A percentile compares a stretch with the other conserved stretches of the same genome.
phyloP scores from a whole-genome alignment of 2,113 vertebrate species.

The Euleptes europaea region DNA sequence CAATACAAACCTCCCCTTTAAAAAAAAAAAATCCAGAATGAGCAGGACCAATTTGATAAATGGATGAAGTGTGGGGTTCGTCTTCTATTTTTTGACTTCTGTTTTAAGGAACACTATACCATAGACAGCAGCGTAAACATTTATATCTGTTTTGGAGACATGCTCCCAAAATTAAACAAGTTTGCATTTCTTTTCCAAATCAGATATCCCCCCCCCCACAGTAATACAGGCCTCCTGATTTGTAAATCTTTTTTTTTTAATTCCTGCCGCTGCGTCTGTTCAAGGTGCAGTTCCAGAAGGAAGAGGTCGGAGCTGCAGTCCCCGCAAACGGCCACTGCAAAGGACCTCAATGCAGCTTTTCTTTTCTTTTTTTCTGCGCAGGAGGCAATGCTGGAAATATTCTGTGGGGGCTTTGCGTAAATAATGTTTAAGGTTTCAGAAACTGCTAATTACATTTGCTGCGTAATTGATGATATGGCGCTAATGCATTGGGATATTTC shows the following conservation, averaged over 20 bases:
- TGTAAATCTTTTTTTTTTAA: neutral
- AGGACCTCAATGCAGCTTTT: neutral
- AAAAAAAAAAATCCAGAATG: neutral
- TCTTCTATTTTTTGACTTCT: neutral
- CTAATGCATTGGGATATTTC: constrained; percentile 60
- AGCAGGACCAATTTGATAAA: constrained; percentile 6
- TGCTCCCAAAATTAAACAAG: too few species aligned
- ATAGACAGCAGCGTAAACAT: neutral
- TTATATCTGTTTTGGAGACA: too few species aligned
- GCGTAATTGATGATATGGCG: constrained; percentile 57
- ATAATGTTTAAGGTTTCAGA: constrained; percentile 59
- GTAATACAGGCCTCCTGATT: neutral
- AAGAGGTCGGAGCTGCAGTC: constrained; percentile 1
- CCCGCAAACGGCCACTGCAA: constrained; percentile 7
- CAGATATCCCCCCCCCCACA: neutral
- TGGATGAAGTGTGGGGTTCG: neutral
- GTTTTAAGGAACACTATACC: constrained; percentile 1
- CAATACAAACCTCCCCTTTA: neutral
- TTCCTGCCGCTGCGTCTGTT: constrained; percentile 14
- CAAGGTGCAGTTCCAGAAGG: constrained; percentile 14
- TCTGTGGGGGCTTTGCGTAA: constrained; percentile 59
- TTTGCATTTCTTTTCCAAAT: neutral
- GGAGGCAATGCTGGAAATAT: constrained; percentile 32
- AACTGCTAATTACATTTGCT: constrained; percentile 63
- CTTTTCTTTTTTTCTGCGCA: neutral